Percentiles rank a stretch among this genome's conserved stretches.
These are phyloP conservation scores for Stramonita haemastoma DNA, from an alignment of 2,888 invertebrate genomes.

Conservation along the genomic window DNA sequence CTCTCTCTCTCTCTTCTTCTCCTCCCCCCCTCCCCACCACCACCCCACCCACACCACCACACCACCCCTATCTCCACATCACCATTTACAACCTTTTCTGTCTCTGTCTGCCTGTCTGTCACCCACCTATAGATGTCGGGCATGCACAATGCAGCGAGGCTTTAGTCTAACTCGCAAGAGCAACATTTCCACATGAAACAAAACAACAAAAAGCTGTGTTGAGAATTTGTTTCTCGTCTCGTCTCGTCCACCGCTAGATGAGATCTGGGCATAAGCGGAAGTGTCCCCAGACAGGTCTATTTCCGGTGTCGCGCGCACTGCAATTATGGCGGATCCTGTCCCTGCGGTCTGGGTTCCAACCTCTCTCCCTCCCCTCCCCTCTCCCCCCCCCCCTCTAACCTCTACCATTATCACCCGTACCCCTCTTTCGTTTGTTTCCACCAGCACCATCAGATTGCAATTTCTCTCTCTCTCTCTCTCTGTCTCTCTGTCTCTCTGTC, in stretches of 20 bases:
- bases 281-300: constrained; percentile 39
- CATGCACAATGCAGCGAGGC: neutral
- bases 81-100: neutral
- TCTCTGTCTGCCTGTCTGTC: no score
- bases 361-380: neutral
- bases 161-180: no score
- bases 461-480: neutral
- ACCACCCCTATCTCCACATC: neutral
- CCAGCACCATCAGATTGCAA: no score
- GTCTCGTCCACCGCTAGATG: constrained; percentile 3
- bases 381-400: neutral
- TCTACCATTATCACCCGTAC: no score
- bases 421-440: no score
- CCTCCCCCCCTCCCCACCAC: neutral
- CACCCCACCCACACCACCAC: neutral
- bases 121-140: no score
- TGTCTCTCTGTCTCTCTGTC: neutral
- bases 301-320: constrained; percentile 34
- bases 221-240: constrained; percentile 30
- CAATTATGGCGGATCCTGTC: constrained; percentile 26
- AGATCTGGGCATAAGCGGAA: constrained; percentile 24
- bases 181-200: constrained; percentile 3
- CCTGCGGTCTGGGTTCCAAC: neutral
- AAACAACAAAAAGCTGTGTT: constrained; percentile 33
- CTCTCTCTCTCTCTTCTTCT: neutral